phyloP scores from a whole-genome alignment of 2,113 vertebrate species.

The Barbus barbus region DNA sequence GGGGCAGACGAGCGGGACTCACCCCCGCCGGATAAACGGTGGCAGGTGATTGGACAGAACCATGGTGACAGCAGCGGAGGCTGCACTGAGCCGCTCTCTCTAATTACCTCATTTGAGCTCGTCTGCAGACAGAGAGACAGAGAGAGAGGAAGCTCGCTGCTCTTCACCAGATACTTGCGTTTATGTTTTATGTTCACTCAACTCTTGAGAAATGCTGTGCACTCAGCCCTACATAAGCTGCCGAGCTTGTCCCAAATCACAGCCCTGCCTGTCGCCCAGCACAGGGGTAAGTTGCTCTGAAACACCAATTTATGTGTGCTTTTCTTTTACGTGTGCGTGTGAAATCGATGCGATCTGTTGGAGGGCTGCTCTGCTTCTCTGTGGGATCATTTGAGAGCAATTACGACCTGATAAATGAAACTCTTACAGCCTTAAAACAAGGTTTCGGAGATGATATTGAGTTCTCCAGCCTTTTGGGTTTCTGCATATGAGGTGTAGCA shows the following conservation, averaged over 20 bases:
- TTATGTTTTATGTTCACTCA: constrained; percentile 56
- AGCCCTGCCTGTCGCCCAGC: constrained; percentile 59
- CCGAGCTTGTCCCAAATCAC: constrained; percentile 65
- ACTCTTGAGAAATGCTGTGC: constrained; percentile 71
- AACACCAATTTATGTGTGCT: constrained; percentile 20
- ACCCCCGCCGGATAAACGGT: constrained; percentile 56
- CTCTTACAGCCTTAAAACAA: not conserved
- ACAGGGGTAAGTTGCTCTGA: constrained; percentile 65
- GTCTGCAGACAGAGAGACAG: constrained; percentile 44
- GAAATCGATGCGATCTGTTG: constrained; percentile 2
- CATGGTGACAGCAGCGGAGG: constrained; percentile 61
- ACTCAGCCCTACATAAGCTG: constrained; percentile 69
- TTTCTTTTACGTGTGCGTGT: not conserved
- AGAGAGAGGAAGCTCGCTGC: constrained; percentile 3
- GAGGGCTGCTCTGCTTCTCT: constrained; percentile 29
- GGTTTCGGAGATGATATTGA: constrained; percentile 9
- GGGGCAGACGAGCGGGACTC: constrained; percentile 31
- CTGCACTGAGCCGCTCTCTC: constrained; percentile 63
- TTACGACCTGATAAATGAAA: not conserved
- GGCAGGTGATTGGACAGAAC: constrained; percentile 67
- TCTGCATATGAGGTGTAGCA: not conserved
- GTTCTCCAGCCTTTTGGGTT: constrained; percentile 14
- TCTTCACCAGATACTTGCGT: constrained; percentile 59
- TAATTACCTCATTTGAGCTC: constrained; percentile 68
- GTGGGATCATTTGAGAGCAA: constrained; percentile 17